A percentile compares a stretch with the other conserved stretches of the same genome.
These are phyloP conservation scores for Neelides sp. DNA, from an alignment of 1,140 invertebrate genomes.

Conservation along the genomic window DNA sequence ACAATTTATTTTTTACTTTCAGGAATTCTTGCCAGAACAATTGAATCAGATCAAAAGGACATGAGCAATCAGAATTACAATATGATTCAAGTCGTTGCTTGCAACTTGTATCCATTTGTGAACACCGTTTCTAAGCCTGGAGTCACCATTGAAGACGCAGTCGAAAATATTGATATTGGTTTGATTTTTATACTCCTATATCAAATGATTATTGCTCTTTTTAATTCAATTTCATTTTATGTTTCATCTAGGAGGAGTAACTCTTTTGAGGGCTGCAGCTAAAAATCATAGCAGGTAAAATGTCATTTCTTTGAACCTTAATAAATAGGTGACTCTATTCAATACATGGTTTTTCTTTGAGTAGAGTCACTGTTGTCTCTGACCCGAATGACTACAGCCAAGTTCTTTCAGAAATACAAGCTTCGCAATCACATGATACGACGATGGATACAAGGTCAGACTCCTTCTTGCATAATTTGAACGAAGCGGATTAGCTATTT, in stretches of 20 bases:
- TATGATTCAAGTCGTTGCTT: conserved; percentile 70
- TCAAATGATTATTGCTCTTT: conserved; percentile 14
- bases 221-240: conserved; percentile 1
- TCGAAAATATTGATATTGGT: conserved; percentile 95
- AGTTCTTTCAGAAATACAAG: conserved; percentile 57
- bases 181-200: too few relatives aligned
- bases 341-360: too few relatives aligned
- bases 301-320: too few relatives aligned
- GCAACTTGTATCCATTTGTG: conserved; percentile 94
- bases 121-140: conserved; percentile 69
- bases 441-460: conserved; percentile 56
- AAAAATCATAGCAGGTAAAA: conserved; percentile 95
- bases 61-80: conserved; percentile 61
- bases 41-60: conserved; percentile 66
- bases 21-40: conserved; percentile 55
- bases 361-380: conserved; percentile 88
- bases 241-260: conserved; percentile 64
- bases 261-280: conserved; percentile 82
- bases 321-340: too few relatives aligned
- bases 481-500: neutral
- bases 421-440: conserved; percentile 48
- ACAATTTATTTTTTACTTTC: conserved; percentile 27
- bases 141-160: conserved; percentile 72
- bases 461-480: too few relatives aligned
- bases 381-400: conserved; percentile 79